A percentile compares a stretch with the other conserved stretches of the same genome.
Conservation (phyloP, 2,113 vertebrate species). For the Nerophis lumbriciformis region DNA sequence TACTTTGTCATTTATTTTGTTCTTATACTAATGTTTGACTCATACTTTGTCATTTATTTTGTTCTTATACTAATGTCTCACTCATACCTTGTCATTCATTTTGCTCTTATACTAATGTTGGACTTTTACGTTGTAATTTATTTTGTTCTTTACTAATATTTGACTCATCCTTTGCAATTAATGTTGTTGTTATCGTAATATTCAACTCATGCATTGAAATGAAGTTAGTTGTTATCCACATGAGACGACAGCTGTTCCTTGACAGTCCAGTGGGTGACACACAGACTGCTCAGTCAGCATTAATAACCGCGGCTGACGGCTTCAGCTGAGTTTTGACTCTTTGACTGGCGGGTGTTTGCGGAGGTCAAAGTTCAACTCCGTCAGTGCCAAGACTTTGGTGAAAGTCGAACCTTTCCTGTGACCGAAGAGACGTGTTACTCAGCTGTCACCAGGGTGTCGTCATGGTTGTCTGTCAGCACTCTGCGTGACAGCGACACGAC, state of each 20-base stretch:
- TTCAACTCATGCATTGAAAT: no score
- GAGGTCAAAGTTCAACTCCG: conserved; percentile 19
- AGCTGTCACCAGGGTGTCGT: neutral
- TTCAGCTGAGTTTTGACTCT: conserved; percentile 33
- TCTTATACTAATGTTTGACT: no score
- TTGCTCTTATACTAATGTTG: no score
- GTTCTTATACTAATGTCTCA: no score
- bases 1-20: no score
- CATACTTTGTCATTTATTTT: no score
- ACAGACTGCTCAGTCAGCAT: conserved; percentile 38
- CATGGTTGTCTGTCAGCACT: neutral
- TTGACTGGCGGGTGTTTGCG: conserved; percentile 27
- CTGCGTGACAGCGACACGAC: neutral
- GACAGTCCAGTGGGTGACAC: conserved; percentile 14
- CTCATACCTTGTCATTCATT: no score
- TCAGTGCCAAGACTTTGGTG: neutral
- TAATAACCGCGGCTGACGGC: conserved; percentile 36
- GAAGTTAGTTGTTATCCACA: no score
- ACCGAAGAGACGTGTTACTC: neutral
- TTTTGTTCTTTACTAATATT: no score
- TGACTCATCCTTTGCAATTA: no score
- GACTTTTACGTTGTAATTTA: no score
- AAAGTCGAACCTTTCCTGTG: neutral
- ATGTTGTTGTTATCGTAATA: no score
- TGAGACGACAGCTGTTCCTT: neutral